Base-by-base conservation (phyloP, 2,888 invertebrate species). In the Drosophila multiciliata region DNA sequence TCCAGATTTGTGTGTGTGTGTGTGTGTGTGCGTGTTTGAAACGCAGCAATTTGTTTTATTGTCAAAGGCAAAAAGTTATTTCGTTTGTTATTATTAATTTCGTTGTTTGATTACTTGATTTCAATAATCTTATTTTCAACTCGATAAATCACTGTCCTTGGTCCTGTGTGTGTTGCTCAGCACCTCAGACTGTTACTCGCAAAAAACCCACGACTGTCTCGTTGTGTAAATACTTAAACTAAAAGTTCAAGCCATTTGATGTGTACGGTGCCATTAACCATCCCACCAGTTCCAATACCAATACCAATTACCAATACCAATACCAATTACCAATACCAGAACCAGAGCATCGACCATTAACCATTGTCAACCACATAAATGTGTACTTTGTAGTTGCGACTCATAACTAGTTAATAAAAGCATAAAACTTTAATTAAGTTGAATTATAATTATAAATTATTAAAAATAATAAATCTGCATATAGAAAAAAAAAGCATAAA, bases 181-280 rank as follows among this genome's bases (percentile, higher is more conserved):
- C 50, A 65, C 59, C n/a, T 69, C 64, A 69, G 57, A 32, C 29
- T 59, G 59, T 57, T 59, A 63, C 48, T 67, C 65, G 64, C 63
- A 58, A 65, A 58, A 65, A 50, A 36, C 23, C 60, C 63, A 81
- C 73, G 73, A 66, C 54, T 52, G 64, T 61, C 49, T 81, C 68
- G 78, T 69, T 73, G 60, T 82, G 73, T 79, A 79, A 73, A 79
- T 78, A 81, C 52, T 60, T 64, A 66, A 73, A 60, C 69, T 69
- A 74, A 78, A 81, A 82, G 73, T 78, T 70, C 62, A 71, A 75
- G 49, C 36, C 58, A 61, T 60, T 36, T 12, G 66, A 62, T 54
- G 60, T 55, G 58, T 59, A 59, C 65, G 58, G 29, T 69, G 38
- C 59, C 61, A 66, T 67, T 29, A 20, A 66, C 32, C 33, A 71